phyloP scores from a whole-genome alignment of 2,113 vertebrate genomes.

The Osmerus eperlanus region DNA sequence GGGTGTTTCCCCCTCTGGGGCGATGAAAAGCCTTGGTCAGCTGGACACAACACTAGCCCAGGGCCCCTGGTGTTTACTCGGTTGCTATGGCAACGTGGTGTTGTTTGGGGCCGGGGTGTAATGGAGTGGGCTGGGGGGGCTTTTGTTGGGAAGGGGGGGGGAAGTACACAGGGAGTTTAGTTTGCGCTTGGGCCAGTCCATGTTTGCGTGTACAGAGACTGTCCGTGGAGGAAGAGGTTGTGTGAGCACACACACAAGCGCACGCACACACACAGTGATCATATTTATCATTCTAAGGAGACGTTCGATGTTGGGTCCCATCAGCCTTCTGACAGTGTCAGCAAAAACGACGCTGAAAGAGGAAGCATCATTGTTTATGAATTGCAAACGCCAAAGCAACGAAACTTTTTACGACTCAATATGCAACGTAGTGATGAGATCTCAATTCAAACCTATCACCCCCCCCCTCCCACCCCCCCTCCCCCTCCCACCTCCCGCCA shows the following conservation, averaged over 20 bases:
- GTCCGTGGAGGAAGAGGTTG: no score
- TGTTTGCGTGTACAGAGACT: no score
- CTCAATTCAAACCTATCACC: slow-evolving; percentile 30
- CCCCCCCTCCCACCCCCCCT: neutral
- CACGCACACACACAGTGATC: neutral
- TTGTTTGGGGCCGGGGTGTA: neutral
- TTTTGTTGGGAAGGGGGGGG: neutral
- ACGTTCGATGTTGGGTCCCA: slow-evolving; percentile 1
- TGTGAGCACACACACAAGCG: neutral
- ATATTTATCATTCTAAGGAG: slow-evolving; percentile 14
- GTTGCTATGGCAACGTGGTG: slow-evolving; percentile 49
- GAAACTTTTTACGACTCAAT: slow-evolving; percentile 44
- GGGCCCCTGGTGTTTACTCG: slow-evolving; percentile 23
- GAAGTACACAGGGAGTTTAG: neutral
- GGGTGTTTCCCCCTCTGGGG: slow-evolving; percentile 31
- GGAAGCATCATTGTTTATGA: slow-evolving; percentile 44
- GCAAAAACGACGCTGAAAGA: slow-evolving; percentile 32
- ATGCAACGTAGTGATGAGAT: slow-evolving; percentile 19
- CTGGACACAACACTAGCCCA: slow-evolving; percentile 25
- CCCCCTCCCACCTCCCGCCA: neutral
- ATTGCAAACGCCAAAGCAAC: slow-evolving; percentile 41
- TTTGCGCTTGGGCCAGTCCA: no score
- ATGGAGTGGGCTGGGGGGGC: no score
- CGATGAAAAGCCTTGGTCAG: slow-evolving; percentile 44
- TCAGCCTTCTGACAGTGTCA: slow-evolving; percentile 36